phyloP scores from a whole-genome alignment of 2,888 invertebrate species.

The Agrilus biguttatus region DNA sequence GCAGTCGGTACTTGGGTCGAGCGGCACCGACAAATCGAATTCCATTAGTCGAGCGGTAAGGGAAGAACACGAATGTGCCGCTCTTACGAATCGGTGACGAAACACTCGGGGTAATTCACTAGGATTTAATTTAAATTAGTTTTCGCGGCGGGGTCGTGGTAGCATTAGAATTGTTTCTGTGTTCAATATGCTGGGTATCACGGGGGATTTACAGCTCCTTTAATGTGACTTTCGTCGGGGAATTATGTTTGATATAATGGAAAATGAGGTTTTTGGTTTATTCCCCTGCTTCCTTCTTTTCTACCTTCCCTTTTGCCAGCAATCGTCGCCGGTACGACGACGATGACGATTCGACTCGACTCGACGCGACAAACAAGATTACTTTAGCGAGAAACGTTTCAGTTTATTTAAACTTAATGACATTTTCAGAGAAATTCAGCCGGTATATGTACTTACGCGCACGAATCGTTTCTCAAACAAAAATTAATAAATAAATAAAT shows the following conservation, averaged over 20 bases:
- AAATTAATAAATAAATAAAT: too few species aligned
- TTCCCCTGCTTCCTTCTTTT: not conserved
- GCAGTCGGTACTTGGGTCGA: conserved; percentile 8
- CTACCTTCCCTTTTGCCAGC: too few species aligned
- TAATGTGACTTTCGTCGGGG: conserved; percentile 10
- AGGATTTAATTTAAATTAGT: conserved; percentile 65
- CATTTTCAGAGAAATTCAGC: too few species aligned
- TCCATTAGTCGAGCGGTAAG: too few species aligned
- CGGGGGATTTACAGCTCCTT: conserved; percentile 12
- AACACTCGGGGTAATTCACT: conserved; percentile 46
- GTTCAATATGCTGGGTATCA: conserved; percentile 21
- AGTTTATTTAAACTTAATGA: too few species aligned
- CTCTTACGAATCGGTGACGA: conserved; percentile 12
- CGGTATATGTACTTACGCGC: too few species aligned
- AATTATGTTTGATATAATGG: conserved; percentile 10
- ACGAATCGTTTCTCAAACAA: too few species aligned
- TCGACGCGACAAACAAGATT: too few species aligned
- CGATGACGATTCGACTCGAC: too few species aligned
- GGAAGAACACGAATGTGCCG: conserved; percentile 7
- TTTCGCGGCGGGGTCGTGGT: conserved; percentile 32
- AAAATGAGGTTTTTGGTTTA: conserved; percentile 7
- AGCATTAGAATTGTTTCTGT: conserved; percentile 23
- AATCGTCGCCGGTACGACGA: too few species aligned
- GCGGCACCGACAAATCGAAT: conserved; percentile 12
- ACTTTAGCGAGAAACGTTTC: too few species aligned